Percentiles rank a stretch among this genome's conserved stretches.
These are phyloP conservation scores for Sterna hirundo DNA, from an alignment of 2,113 vertebrate genomes.

Conservation along the genomic window DNA sequence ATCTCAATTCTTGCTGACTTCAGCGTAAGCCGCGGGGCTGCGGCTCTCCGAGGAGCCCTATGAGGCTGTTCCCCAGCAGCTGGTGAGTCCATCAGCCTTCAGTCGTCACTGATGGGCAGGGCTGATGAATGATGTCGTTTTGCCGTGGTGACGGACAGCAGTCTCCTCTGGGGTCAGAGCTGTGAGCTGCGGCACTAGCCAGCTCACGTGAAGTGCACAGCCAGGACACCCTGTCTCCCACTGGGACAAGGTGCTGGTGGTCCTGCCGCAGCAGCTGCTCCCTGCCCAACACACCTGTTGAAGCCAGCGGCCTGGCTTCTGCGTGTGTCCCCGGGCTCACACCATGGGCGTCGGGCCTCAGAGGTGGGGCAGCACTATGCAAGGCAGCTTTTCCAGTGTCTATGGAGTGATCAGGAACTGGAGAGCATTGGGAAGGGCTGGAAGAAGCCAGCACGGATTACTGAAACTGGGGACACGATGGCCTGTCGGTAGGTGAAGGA, in stretches of 20 bases:
- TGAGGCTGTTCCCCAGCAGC: not conserved
- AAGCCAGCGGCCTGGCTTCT: not conserved
- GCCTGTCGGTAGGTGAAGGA: not conserved
- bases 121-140: not conserved
- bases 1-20: not conserved
- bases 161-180: not conserved
- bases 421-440: not conserved
- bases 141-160: not conserved
- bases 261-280: not conserved
- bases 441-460: not conserved
- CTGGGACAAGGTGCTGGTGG: not conserved
- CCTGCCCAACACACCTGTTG: fast-evolving
- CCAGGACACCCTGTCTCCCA: not conserved
- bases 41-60: not conserved
- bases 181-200: not conserved
- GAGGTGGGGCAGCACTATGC: not conserved
- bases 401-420: fast-evolving
- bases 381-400: not conserved
- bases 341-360: fast-evolving
- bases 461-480: fast-evolving
- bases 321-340: fast-evolving
- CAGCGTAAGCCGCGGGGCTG: fast-evolving
- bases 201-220: fast-evolving
- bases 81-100: not conserved
- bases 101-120: not conserved